Conservation (phyloP, 1,140 invertebrate species). For the Cardiocondyla obscurior region DNA sequence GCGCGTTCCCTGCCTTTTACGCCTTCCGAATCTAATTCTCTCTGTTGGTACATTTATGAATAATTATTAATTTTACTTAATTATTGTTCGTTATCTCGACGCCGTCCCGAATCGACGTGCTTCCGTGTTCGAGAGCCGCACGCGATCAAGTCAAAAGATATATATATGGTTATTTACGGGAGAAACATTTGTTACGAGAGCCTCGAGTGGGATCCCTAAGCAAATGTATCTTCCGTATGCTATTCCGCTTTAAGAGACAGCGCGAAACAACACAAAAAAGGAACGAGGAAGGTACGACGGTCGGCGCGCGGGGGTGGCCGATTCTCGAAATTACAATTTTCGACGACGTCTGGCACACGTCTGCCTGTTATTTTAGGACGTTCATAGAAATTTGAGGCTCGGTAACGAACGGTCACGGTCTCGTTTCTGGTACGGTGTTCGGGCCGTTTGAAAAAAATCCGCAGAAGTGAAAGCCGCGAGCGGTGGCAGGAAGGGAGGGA, state of each 20-base stretch:
- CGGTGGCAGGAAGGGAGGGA: neutral
- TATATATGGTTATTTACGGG: neutral
- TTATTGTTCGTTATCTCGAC: too few relatives aligned
- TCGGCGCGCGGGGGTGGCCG: neutral
- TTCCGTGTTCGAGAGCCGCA: neutral
- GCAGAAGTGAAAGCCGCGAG: conserved; percentile 32
- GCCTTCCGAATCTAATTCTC: too few relatives aligned
- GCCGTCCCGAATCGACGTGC: too few relatives aligned
- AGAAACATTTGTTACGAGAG: neutral
- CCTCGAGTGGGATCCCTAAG: neutral
- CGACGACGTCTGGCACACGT: conserved; percentile 64
- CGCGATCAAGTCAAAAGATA: neutral
- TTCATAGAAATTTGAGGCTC: conserved; percentile 59
- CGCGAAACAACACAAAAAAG: neutral
- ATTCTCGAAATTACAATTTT: conserved; percentile 62
- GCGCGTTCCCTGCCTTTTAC: too few relatives aligned
- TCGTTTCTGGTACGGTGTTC: neutral
- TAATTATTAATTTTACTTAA: conserved; percentile 12
- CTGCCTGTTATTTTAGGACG: conserved; percentile 64
- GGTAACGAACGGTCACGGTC: conserved; percentile 29
- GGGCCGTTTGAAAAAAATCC: conserved; percentile 46
- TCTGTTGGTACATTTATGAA: neutral
- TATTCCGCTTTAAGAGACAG: neutral
- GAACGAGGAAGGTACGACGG: neutral
- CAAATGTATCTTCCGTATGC: conserved; percentile 5